phyloP scores from a whole-genome alignment of 92 coral and sea anemone genomes.

The Actinostola sp. region DNA sequence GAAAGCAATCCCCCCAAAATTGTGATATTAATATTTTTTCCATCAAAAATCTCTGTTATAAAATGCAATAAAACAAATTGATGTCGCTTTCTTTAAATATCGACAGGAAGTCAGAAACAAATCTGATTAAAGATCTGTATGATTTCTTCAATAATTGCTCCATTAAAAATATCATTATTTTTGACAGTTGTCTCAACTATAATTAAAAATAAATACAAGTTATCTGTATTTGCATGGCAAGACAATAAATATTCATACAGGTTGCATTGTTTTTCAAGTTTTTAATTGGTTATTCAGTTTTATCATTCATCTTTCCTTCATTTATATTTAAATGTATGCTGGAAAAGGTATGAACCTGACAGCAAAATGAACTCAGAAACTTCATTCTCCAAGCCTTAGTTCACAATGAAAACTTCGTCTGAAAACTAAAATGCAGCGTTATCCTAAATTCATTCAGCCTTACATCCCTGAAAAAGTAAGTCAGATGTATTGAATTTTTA shows the following conservation, averaged over 20 bases:
- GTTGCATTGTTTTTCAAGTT: background rate
- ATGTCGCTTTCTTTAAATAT: too few species aligned
- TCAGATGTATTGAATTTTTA: background rate
- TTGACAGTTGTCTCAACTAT: background rate
- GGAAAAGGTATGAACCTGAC: conserved; percentile 20
- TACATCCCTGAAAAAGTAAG: conserved; percentile 18
- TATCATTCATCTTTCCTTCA: conserved; percentile 1
- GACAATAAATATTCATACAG: background rate
- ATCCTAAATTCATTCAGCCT: conserved; percentile 30
- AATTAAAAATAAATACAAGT: conserved; percentile 1
- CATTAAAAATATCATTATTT: background rate
- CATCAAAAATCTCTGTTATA: too few species aligned
- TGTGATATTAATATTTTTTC: too few species aligned
- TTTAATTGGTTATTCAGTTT: conserved; percentile 7
- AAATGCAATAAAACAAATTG: too few species aligned
- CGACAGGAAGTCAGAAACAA: background rate
- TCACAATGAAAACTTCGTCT: background rate
- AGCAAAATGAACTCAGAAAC: background rate
- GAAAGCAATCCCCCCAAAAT: too few species aligned
- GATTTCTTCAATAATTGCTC: background rate
- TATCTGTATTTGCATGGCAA: background rate
- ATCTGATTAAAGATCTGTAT: background rate
- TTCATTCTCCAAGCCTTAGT: background rate
- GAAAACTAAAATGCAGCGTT: conserved; percentile 18
- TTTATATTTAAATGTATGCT: conserved; percentile 21